Conservation (phyloP, 2,113 vertebrate species). For the Onychostruthus taczanowskii region DNA sequence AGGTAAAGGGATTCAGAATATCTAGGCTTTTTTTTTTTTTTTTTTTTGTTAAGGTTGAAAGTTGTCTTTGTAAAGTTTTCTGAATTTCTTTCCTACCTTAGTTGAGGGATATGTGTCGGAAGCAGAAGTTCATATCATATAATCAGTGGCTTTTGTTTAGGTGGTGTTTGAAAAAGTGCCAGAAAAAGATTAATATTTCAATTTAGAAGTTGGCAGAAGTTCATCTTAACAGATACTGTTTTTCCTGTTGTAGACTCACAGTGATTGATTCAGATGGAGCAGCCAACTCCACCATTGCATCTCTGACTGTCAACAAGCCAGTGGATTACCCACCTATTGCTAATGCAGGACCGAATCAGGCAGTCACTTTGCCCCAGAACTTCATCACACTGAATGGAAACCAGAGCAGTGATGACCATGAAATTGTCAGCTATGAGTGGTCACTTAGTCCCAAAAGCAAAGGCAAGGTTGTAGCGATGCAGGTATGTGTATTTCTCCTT, state of each 20-base stretch:
- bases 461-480: slow-evolving; percentile 73
- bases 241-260: slow-evolving; percentile 70
- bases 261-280: slow-evolving; percentile 79
- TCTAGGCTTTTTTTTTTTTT: neutral
- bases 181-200: neutral
- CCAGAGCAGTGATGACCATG: slow-evolving; percentile 78
- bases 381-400: slow-evolving; percentile 77
- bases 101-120: neutral
- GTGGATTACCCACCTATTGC: slow-evolving; percentile 72
- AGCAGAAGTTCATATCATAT: neutral
- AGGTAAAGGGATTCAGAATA: neutral
- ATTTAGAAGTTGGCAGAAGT: neutral
- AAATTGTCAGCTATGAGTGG: slow-evolving; percentile 79
- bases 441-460: slow-evolving; percentile 72
- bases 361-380: slow-evolving; percentile 75
- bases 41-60: neutral
- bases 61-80: neutral
- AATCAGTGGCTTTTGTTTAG: neutral
- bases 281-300: slow-evolving; percentile 71
- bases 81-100: neutral
- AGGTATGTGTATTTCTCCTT: slow-evolving; percentile 54
- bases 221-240: neutral
- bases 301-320: slow-evolving; percentile 63
- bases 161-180: neutral
- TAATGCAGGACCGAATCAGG: slow-evolving; percentile 74